These are phyloP conservation scores for Melanostigma gelatinosum DNA, from an alignment of 2,113 vertebrate species.

Conservation along the genomic window DNA sequence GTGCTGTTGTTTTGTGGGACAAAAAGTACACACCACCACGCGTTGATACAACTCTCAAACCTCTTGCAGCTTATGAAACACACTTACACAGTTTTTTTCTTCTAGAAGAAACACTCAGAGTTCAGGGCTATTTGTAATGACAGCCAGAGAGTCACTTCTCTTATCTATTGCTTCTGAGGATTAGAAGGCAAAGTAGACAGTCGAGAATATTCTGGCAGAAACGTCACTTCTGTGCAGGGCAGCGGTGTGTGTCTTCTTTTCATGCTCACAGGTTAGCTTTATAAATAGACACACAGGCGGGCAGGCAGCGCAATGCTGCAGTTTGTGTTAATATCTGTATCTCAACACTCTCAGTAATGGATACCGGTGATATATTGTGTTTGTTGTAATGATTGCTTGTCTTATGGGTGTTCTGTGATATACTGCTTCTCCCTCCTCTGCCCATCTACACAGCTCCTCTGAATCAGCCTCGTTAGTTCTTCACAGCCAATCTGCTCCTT, in stretches of 20 bases:
- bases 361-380: not conserved
- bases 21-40: not conserved
- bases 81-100: not conserved
- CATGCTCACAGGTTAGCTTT: slow-evolving; percentile 1
- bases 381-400: not conserved
- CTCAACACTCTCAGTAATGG: not conserved
- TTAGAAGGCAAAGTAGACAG: not conserved
- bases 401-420: not conserved
- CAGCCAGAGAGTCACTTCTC: not conserved
- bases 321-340: not conserved
- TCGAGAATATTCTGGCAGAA: not conserved
- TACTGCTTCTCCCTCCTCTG: not conserved
- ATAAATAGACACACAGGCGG: slow-evolving; percentile 16
- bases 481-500: not conserved
- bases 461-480: not conserved
- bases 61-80: not conserved
- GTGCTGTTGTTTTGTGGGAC: not conserved
- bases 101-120: not conserved
- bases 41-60: not conserved
- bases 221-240: not conserved
- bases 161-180: not conserved
- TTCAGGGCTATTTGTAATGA: not conserved
- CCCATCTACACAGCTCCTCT: not conserved
- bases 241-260: not conserved
- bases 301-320: not conserved